phyloP scores from a whole-genome alignment of 2,888 invertebrate species.

The Mythimna lalbum region DNA sequence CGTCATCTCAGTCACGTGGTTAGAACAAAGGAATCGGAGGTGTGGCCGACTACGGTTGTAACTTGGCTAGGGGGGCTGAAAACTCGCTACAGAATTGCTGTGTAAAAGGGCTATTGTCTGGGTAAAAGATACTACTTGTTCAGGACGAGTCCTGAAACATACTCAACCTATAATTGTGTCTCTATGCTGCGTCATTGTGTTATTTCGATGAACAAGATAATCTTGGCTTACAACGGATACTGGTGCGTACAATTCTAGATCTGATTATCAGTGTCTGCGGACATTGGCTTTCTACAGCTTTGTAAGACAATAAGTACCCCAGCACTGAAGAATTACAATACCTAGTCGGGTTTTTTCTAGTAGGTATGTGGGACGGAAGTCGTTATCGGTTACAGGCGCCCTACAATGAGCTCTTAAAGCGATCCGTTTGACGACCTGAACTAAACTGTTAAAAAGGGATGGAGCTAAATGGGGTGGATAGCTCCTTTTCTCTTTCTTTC shows the following conservation, averaged over 20 bases:
- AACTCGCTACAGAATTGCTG: no score
- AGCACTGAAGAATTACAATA: slow-evolving; percentile 2
- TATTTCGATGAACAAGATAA: slow-evolving; percentile 18
- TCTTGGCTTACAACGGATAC: slow-evolving; percentile 17
- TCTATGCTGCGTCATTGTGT: slow-evolving; percentile 5
- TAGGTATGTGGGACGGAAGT: not conserved
- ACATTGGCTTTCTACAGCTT: slow-evolving; percentile 15
- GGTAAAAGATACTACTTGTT: not conserved
- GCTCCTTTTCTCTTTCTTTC: no score
- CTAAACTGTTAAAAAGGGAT: no score
- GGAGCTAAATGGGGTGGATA: no score
- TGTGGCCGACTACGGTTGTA: no score
- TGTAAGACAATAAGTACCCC: not conserved
- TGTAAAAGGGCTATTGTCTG: no score
- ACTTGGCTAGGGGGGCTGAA: no score
- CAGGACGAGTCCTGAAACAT: not conserved
- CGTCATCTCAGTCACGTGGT: no score
- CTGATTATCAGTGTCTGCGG: slow-evolving; percentile 9
- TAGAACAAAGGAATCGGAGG: no score
- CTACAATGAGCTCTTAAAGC: no score
- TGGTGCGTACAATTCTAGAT: slow-evolving; percentile 17
- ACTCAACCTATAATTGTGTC: not conserved
- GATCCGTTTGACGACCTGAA: no score
- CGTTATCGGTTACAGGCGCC: not conserved
- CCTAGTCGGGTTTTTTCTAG: slow-evolving; percentile 21